Base-by-base conservation (phyloP, 2,888 invertebrate genomes). In the Podabrus alpinus region DNA sequence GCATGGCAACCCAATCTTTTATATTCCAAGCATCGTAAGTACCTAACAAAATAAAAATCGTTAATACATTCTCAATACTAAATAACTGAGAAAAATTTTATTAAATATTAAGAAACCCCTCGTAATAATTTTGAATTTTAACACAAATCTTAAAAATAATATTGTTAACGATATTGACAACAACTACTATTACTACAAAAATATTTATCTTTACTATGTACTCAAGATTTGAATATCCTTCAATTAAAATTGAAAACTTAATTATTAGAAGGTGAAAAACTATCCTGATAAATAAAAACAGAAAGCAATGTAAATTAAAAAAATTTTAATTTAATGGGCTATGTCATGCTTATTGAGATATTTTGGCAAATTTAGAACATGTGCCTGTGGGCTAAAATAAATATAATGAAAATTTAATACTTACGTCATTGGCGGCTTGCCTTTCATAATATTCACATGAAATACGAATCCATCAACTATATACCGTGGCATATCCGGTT, bases 391-490 rank as follows among this genome's bases (percentile, higher is more conserved):
- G n/a, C 45, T 45, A 45, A n/a, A 45, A 29, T n/a, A n/a, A n/a
- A 45, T n/a, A 5, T 45, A 45, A 45, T n/a, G 7, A 45, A 45
- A 45, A n/a, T n/a, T 45, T 45, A 45, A 45, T 45, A 45, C 86
- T 85, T 83, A 87, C 86, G 84, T 85, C 86, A 86, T 86, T 11
- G 84, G 84, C 11, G 86, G 86, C 68, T 83, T 85, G 76, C 87
- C 87, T 82, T 87, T 87, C 64, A 84, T 85, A 72, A 86, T 86
- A 81, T 87, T 87, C 25, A 86, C 86, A 76, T 87, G 87, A 82
- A 87, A 87, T 29, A 87, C 87, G 79, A 86, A 87, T 77, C 87
- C 87, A 81, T 87, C 86, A 19, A 87, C 86, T 68, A 87, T 86
- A 80, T 86, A 87, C 68, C 87, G 80, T 13, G 87, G 86, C 85